These are phyloP conservation scores for Trachelus iudaicus DNA, from an alignment of 2,888 invertebrate genomes.

Conservation along the genomic window DNA sequence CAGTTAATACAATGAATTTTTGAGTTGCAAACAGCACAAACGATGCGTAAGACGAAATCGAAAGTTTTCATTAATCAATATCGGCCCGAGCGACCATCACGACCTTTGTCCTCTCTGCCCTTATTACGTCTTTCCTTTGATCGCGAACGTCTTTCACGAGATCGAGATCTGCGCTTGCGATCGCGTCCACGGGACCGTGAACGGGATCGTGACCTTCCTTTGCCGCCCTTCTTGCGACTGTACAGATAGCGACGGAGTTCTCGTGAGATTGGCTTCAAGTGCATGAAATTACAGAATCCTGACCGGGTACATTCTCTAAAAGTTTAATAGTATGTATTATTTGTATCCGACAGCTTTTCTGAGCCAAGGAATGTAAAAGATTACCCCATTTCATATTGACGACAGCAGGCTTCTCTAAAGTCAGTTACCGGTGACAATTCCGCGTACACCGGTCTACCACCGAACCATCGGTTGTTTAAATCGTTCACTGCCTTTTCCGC, in stretches of 20 bases:
- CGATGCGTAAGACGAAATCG: neutral
- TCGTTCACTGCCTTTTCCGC: conserved; percentile 98
- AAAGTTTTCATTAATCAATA: conserved; percentile 53
- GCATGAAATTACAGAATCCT: conserved; percentile 99
- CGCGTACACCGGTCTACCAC: conserved; percentile 96
- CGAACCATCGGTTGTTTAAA: conserved; percentile 99
- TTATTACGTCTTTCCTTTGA: conserved; percentile 61
- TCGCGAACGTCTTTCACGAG: conserved; percentile 60
- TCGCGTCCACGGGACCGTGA: conserved; percentile 70
- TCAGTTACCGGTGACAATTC: conserved; percentile 99
- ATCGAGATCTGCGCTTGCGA: conserved; percentile 62
- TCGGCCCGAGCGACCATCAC: conserved; percentile 68
- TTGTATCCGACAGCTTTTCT: neutral
- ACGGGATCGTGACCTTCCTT: conserved; percentile 72
- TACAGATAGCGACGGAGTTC: conserved; percentile 88
- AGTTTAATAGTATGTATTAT: conserved; percentile 23
- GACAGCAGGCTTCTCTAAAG: conserved; percentile 98
- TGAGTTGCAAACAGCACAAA: neutral
- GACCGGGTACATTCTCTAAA: conserved; percentile 93
- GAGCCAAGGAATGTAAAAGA: neutral
- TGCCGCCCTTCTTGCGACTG: conserved; percentile 73
- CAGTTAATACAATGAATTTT: neutral
- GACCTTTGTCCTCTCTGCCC: conserved; percentile 61
- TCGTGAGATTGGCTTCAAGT: conserved; percentile 96
- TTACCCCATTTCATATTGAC: conserved; percentile 98